phyloP scores from a whole-genome alignment of 2,797 vertebrate genomes.

The Poecilia picta region DNA sequence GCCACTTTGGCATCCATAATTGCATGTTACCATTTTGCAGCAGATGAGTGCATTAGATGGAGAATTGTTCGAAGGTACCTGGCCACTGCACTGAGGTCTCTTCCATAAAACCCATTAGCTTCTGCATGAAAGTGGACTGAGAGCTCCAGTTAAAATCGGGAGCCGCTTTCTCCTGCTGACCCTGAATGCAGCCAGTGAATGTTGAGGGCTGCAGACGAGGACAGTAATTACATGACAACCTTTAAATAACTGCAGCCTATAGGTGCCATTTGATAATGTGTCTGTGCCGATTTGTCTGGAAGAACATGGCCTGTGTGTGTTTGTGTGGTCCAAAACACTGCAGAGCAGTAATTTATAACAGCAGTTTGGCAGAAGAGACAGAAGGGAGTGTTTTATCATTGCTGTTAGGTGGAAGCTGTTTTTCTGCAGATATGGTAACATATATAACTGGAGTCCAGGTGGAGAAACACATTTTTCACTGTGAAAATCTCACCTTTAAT shows the following conservation, averaged over 20 bases:
- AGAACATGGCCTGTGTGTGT: constrained; percentile 28
- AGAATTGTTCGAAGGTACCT: constrained; percentile 63
- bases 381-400: constrained; percentile 35
- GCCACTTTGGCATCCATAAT: constrained; percentile 69
- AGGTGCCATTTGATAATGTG: constrained; percentile 65
- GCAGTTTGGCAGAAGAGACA: constrained; percentile 34
- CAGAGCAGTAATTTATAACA: constrained; percentile 51
- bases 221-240: constrained; percentile 71
- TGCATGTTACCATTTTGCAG: constrained; percentile 61
- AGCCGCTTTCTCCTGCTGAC: constrained; percentile 49
- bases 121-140: constrained; percentile 45
- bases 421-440: constrained; percentile 40
- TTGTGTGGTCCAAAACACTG: constrained; percentile 31
- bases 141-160: constrained; percentile 50
- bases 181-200: constrained; percentile 50
- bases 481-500: constrained; percentile 3
- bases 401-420: constrained; percentile 15
- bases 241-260: constrained; percentile 70
- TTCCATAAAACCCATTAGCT: constrained; percentile 78
- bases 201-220: constrained; percentile 45
- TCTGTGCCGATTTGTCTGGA: constrained; percentile 40
- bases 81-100: constrained; percentile 57
- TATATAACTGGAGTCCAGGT: constrained; percentile 32
- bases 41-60: constrained; percentile 68
- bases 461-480: constrained; percentile 17